These are phyloP conservation scores for Cyclopterus lumpus DNA, from an alignment of 2,797 vertebrate species.

Conservation along the genomic window DNA sequence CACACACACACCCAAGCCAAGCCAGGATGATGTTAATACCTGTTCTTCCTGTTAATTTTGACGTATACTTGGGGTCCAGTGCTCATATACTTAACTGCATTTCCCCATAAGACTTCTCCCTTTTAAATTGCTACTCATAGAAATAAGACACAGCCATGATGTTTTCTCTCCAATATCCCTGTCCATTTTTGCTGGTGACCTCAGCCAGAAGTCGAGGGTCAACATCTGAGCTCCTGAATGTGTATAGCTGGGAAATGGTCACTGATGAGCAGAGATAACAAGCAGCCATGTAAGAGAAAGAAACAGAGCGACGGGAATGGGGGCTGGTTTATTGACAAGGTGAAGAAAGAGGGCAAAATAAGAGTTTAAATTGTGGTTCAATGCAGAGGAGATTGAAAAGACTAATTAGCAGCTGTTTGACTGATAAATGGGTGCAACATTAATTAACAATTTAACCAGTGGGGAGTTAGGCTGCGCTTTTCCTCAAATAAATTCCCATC, in stretches of 20 bases:
- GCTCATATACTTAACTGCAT: background rate
- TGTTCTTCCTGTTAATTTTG: constrained; percentile 3
- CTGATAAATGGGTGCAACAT: constrained; percentile 86
- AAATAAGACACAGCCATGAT: constrained; percentile 54
- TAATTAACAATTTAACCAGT: constrained; percentile 87
- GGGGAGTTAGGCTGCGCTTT: constrained; percentile 63
- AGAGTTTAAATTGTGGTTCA: constrained; percentile 65
- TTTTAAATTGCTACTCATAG: constrained; percentile 8
- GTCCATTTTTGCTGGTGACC: constrained; percentile 50
- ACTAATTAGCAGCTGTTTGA: constrained; percentile 87
- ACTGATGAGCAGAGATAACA: constrained; percentile 71
- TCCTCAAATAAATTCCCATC: constrained; percentile 51
- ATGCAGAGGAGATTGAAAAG: constrained; percentile 85
- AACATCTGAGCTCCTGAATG: constrained; percentile 62
- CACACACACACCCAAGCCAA: background rate
- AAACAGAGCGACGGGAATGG: constrained; percentile 31
- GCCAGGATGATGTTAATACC: constrained; percentile 1
- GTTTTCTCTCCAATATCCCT: constrained; percentile 46
- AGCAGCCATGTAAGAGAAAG: constrained; percentile 38
- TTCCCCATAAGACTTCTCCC: background rate
- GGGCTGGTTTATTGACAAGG: constrained; percentile 65
- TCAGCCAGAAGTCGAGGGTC: constrained; percentile 63
- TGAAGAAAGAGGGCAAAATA: constrained; percentile 41
- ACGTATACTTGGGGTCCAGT: background rate
- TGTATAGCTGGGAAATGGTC: constrained; percentile 67